Conservation (phyloP, 2,797 vertebrate species). For the Sebastes steindachneri region DNA sequence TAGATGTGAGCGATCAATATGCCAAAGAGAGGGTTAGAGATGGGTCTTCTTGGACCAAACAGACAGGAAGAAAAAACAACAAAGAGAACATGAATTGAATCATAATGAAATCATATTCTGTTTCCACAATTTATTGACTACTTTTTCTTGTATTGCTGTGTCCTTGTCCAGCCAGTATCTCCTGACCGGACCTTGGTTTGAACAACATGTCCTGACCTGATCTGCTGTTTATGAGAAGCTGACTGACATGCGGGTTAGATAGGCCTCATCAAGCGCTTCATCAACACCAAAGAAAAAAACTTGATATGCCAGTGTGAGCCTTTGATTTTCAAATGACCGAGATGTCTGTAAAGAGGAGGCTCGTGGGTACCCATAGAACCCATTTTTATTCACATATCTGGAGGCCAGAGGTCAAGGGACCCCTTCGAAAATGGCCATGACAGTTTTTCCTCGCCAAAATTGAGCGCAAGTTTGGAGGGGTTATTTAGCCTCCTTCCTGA, state of each 20-base stretch:
- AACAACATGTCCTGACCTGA: conserved; percentile 30
- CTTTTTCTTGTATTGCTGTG: background rate
- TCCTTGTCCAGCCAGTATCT: background rate
- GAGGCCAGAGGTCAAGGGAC: too few species aligned
- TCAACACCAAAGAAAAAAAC: background rate
- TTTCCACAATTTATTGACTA: background rate
- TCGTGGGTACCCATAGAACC: too few species aligned
- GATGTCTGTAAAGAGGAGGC: too few species aligned
- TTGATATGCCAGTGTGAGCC: background rate
- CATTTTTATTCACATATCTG: too few species aligned
- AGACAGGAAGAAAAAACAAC: background rate
- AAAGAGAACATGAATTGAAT: background rate
- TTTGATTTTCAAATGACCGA: background rate
- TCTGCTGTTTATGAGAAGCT: conserved; percentile 22
- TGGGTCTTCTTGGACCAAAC: background rate
- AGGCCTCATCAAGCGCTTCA: conserved; percentile 44
- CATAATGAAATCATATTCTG: background rate
- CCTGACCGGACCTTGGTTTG: conserved; percentile 38
- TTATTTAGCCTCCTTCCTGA: too few species aligned
- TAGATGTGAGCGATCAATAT: conserved; percentile 33
- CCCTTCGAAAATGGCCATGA: too few species aligned
- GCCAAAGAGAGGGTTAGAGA: conserved; percentile 3
- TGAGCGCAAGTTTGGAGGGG: too few species aligned
- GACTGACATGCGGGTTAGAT: conserved; percentile 38
- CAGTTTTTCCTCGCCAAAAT: too few species aligned